Evolutionary conservation across 2,113 vertebrate species (phyloP).

Genomic region (Melanocharis versteri): DNA sequence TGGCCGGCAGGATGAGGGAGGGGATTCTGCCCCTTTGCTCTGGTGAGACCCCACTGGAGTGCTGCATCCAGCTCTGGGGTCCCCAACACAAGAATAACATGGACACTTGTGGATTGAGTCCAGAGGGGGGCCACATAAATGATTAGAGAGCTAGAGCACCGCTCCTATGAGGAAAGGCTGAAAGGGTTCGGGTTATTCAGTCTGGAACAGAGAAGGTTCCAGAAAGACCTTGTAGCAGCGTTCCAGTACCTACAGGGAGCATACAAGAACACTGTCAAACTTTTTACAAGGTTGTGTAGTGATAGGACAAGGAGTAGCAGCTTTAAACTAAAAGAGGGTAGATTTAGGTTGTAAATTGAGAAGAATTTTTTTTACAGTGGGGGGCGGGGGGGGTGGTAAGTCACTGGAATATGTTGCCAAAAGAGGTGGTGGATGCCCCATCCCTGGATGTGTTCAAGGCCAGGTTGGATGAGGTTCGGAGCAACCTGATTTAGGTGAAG

Average conservation of each 20-base stretch:
- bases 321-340: not conserved
- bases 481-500: not conserved
- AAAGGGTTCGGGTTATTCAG: not conserved
- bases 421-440: not conserved
- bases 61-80: not conserved
- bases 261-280: not conserved
- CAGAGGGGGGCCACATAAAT: not conserved
- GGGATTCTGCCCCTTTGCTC: not conserved
- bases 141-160: not conserved
- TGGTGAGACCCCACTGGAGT: not conserved
- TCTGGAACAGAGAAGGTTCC: not conserved
- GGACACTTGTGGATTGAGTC: fast-evolving
- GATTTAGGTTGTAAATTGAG: not conserved
- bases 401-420: not conserved
- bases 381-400: too few species aligned
- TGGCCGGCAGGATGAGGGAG: not conserved
- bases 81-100: fast-evolving
- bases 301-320: not conserved
- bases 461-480: not conserved
- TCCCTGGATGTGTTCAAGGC: not conserved
- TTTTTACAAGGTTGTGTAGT: not conserved
- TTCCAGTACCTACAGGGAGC: not conserved
- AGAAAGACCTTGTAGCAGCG: not conserved
- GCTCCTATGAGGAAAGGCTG: not conserved
- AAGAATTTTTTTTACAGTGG: too few species aligned